Evolutionary conservation across 1,140 invertebrate species (phyloP), one percentile per base, ranked within the genome.

Genomic region (Maconellicoccus hirsutus): DNA sequence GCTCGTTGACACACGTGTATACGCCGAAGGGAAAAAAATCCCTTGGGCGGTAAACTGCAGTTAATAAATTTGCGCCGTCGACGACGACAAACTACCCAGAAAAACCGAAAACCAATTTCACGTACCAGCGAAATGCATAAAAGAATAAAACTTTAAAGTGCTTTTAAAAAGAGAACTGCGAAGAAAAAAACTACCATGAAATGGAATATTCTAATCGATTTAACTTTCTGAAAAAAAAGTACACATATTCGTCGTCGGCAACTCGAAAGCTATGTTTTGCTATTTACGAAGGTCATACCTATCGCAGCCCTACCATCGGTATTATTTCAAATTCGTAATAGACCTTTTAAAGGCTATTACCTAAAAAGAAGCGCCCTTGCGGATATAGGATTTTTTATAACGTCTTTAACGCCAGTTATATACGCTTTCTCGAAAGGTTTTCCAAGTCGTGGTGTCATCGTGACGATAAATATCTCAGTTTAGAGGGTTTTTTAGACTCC

Each of bases 171-270:
- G 16, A 23, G 25, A 66, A 66, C 22, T 66, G 25, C 21, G 61
- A 23, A 26, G 16, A 59, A 59, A 59, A 59, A 59, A 66, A 10
- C 61, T 66, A 66, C 22, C 21, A 66, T 66, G 61, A 66, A 66
- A 66, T 66, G 61, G 61, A 66, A 66, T 66, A 66, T 66, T 66
- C 61, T 66, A 66, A 66, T 66, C 61, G 61, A 66, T 66, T 66
- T 16, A 66, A 66, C 61, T 66, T 66, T 10, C 3, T 66, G 22
- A 66, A 66, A 23, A 66, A 66, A 16, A 59, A 59, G 21, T 33
- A 33, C 29, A 12, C 29, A 6, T 12, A 33, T 33, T 7, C 3
- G 16, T 59, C 21, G 16, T 59, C n/a, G 21, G 16, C 3, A 25
- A 66, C 22, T 66, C 25, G 61, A 66, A 66, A 66, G 61, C 61